phyloP scores from a whole-genome alignment of 2,888 invertebrate genomes.

The Hypselothyrea guttata region DNA sequence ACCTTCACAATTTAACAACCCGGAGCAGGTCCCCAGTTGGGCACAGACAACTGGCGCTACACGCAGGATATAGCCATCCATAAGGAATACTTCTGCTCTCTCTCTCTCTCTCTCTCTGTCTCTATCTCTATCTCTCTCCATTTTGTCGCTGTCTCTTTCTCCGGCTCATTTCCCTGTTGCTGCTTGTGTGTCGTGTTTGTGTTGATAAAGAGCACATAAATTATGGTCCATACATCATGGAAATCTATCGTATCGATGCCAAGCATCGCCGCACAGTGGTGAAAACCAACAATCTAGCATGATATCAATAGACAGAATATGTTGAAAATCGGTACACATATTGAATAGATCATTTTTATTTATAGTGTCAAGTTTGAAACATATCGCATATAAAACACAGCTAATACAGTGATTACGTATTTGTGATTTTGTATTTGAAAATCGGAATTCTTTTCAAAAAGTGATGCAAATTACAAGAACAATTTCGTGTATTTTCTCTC shows the following conservation, averaged over 20 bases:
- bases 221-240: constrained; percentile 67
- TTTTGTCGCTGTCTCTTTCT: constrained; percentile 5
- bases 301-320: too few relatives aligned
- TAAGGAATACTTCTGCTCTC: constrained; percentile 37
- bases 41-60: constrained; percentile 49
- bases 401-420: too few relatives aligned
- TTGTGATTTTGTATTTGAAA: too few relatives aligned
- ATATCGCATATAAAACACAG: too few relatives aligned
- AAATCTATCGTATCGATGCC: constrained; percentile 55
- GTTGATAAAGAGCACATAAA: constrained; percentile 69
- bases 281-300: too few relatives aligned
- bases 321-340: too few relatives aligned
- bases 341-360: too few relatives aligned
- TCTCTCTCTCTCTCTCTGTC: background rate
- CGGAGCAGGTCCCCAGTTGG: constrained; percentile 24
- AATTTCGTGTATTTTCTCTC: too few relatives aligned
- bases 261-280: constrained; percentile 27
- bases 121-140: too few relatives aligned
- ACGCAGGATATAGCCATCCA: constrained; percentile 51
- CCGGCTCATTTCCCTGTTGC: background rate
- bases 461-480: too few relatives aligned
- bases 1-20: constrained; percentile 71
- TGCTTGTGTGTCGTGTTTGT: constrained; percentile 35
- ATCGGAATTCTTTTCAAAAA: too few relatives aligned
- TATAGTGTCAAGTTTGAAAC: too few relatives aligned